Base-by-base conservation (phyloP, 2,113 vertebrate species). In the Zosterops borbonicus region DNA sequence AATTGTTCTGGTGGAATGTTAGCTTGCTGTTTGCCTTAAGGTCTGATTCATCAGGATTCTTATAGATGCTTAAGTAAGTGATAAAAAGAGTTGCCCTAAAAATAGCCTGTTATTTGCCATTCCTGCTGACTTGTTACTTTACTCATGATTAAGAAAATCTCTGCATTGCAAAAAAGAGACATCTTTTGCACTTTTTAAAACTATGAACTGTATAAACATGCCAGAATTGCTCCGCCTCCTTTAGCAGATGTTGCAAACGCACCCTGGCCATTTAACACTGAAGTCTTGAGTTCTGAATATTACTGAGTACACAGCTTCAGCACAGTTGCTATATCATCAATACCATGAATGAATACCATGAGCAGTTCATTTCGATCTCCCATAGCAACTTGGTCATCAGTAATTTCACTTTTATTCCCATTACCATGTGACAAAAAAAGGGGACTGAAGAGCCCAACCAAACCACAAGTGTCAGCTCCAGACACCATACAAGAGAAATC, bases 81-180 rank as follows among this genome's bases (percentile, higher is more conserved):
- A 94, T 93, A 82, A 89, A 92, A 83, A 71, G 20, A 80, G 47
- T 88, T 90, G 55, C 56, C n/a, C 82, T 88, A 89, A 95, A 92
- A 96, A 86, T 80, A 90, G 82, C 50, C 22, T 28, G 4, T 55
- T 79, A 80, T 13, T 87, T 94, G 79, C 64, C n/a, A 74, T 74
- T 88, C 75, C 75, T 90, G 84, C 68, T 77, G 90, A 83, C 71
- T 91, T 71, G 15, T 58, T 79, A 71, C 41, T 91, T 88, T 91
- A 44, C 63, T 77, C 23, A 41, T 12, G 18, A 77, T 90, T 70
- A 74, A 77, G 39, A 89, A 92, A 77, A 80, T 37, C 62, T 91
- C 55, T 65, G 35, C 68, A 42, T 25, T 60, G 82, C 41, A 78
- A 64, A 74, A 94, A 59, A 39, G 41, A 83, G 62, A 52, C n/a